phyloP scores from a whole-genome alignment of 2,888 invertebrate species.

The Netelia inedita region DNA sequence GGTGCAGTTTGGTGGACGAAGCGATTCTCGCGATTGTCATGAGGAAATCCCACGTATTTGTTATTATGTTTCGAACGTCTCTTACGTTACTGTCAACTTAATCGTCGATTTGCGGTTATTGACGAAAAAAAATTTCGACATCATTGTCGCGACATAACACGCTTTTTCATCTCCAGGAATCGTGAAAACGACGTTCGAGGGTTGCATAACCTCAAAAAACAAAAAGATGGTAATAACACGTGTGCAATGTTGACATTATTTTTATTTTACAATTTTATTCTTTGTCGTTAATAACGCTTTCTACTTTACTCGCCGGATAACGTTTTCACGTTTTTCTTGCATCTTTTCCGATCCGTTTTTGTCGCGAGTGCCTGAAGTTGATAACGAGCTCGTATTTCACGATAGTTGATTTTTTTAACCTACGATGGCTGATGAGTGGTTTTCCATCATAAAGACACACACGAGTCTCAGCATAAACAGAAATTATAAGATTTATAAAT shows the following conservation, averaged over 20 bases:
- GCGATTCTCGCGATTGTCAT: background rate
- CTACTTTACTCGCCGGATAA: background rate
- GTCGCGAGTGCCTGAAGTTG: background rate
- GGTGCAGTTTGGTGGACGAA: background rate
- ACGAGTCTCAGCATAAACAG: background rate
- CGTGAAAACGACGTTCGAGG: background rate
- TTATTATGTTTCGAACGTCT: constrained; percentile 1
- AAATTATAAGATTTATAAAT: background rate
- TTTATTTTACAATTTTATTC: background rate
- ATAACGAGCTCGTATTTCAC: background rate
- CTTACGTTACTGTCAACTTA: constrained; percentile 1
- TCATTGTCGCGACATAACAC: no score
- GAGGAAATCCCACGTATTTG: background rate
- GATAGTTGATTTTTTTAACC: constrained; percentile 16
- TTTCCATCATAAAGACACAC: background rate
- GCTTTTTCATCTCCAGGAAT: background rate
- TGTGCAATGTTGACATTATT: background rate
- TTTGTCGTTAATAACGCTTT: background rate
- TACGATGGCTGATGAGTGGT: background rate
- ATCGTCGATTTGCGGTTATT: background rate
- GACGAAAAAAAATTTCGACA: background rate
- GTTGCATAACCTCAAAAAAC: constrained; percentile 30
- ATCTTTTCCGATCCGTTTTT: background rate
- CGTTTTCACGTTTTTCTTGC: background rate
- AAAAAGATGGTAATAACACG: constrained; percentile 24